Percentiles rank a stretch among this genome's conserved stretches.
Conservation (phyloP, 1,140 invertebrate genomes). For the Caenorhabditis latens region DNA sequence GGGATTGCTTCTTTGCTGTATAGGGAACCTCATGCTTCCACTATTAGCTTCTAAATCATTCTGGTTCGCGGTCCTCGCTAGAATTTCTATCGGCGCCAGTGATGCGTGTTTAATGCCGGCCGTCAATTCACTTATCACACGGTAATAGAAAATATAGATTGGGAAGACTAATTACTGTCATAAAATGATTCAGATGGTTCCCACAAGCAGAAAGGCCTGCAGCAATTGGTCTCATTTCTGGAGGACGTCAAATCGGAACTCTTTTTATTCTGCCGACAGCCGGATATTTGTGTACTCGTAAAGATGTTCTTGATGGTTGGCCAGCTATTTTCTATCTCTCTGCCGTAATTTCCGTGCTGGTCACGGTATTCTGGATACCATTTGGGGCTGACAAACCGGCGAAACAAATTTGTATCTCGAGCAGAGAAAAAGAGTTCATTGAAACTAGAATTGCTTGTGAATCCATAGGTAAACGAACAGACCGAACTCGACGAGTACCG, state of each 20-base stretch:
- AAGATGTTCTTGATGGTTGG: constrained; percentile 75
- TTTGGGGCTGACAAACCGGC: constrained; percentile 76
- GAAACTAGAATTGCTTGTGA: constrained; percentile 77
- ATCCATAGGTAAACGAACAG: constrained; percentile 75
- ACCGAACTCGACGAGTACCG: constrained; percentile 69
- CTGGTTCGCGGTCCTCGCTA: constrained; percentile 73
- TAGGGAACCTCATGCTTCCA: constrained; percentile 74
- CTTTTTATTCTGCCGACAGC: constrained; percentile 77
- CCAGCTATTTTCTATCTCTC: constrained; percentile 77
- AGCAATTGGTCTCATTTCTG: constrained; percentile 77
- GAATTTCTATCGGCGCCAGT: constrained; percentile 72
- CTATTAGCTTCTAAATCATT: constrained; percentile 72
- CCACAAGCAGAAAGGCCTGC: constrained; percentile 74
- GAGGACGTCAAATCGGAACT: constrained; percentile 76
- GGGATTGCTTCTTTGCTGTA: constrained; percentile 69
- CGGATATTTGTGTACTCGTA: constrained; percentile 76
- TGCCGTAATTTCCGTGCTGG: constrained; percentile 70
- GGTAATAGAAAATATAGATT: background rate
- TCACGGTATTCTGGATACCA: constrained; percentile 76
- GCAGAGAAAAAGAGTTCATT: constrained; percentile 73
- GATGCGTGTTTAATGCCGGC: constrained; percentile 76
- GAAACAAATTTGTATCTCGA: constrained; percentile 76
- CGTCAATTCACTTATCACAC: constrained; percentile 75
- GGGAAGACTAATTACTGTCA: background rate
- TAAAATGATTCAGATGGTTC: constrained; percentile 69